Evolutionary conservation across 2,888 invertebrate genomes (phyloP).

Genomic region (Prosopocoilus inquinatus): DNA sequence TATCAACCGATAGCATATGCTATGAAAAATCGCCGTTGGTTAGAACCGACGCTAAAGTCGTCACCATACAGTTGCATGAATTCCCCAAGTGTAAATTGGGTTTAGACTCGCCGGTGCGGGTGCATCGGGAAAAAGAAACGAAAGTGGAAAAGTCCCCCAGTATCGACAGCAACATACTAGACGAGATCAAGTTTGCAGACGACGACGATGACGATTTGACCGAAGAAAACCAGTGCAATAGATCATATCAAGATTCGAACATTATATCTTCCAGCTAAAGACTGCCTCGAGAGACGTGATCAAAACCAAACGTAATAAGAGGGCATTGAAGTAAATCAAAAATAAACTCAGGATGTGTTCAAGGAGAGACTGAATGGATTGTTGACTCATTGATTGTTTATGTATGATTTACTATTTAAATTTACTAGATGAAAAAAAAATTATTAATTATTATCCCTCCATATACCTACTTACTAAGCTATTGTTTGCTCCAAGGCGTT

Average conservation of each 20-base stretch:
- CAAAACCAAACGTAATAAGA: background rate
- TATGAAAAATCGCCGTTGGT: conserved; percentile 33
- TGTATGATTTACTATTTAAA: too few relatives aligned
- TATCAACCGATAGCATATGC: conserved; percentile 28
- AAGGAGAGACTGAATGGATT: conserved; percentile 15
- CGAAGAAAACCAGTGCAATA: conserved; percentile 45
- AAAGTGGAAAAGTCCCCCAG: conserved; percentile 64
- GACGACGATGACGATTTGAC: conserved; percentile 55
- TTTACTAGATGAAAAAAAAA: too few relatives aligned
- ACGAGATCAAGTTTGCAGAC: conserved; percentile 68
- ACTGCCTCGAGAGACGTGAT: background rate
- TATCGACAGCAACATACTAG: conserved; percentile 53
- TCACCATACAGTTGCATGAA: conserved; percentile 41
- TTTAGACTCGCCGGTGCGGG: conserved; percentile 24
- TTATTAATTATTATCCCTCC: too few relatives aligned
- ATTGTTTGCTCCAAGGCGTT: too few relatives aligned
- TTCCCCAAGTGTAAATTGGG: conserved; percentile 30
- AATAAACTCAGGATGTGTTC: conserved; percentile 16
- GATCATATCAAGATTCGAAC: conserved; percentile 48
- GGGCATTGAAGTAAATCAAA: conserved; percentile 13
- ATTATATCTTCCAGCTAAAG: conserved; percentile 45
- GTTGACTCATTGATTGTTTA: conserved; percentile 7
- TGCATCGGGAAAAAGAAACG: conserved; percentile 61
- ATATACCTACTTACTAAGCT: too few relatives aligned
- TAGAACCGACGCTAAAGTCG: conserved; percentile 22